phyloP scores from a whole-genome alignment of 1,140 invertebrate genomes.

The Globodera ellingtonae region DNA sequence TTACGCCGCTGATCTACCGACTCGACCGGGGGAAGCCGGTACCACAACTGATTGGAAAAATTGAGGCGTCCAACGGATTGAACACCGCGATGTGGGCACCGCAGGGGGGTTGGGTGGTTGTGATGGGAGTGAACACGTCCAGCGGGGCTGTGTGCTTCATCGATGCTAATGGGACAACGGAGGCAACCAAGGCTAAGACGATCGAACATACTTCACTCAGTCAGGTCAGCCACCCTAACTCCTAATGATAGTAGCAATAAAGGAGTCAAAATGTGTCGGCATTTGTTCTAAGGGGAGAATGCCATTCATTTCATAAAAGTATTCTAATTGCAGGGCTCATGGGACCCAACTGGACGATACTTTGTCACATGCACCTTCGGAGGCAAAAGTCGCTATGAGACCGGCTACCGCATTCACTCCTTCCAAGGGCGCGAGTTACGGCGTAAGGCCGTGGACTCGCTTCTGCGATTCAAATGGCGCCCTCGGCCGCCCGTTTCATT shows the following conservation, averaged over 20 bases:
- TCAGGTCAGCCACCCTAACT: constrained; percentile 38
- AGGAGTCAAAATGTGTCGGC: not conserved
- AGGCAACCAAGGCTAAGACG: constrained; percentile 57
- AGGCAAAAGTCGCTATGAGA: constrained; percentile 82
- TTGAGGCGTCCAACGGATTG: constrained; percentile 60
- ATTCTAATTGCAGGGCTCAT: constrained; percentile 72
- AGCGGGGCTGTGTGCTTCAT: constrained; percentile 60
- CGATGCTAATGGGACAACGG: constrained; percentile 53
- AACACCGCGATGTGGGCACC: constrained; percentile 59
- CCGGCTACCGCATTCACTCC: constrained; percentile 91
- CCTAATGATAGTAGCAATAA: not conserved
- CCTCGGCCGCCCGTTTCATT: constrained; percentile 86
- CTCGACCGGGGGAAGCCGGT: constrained; percentile 57
- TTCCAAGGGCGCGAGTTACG: constrained; percentile 82
- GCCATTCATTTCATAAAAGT: not conserved
- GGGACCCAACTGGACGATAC: constrained; percentile 98
- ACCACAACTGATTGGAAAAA: constrained; percentile 56
- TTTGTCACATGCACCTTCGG: constrained; percentile 94
- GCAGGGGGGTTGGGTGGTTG: constrained; percentile 58
- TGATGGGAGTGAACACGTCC: constrained; percentile 53
- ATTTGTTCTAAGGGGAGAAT: constrained; percentile 11
- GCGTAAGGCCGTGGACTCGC: constrained; percentile 83
- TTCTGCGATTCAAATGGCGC: constrained; percentile 93
- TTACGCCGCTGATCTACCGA: constrained; percentile 59
- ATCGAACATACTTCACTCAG: constrained; percentile 62